Base-by-base conservation (phyloP, 2,797 vertebrate species). In the Lithobates sylvaticus region DNA sequence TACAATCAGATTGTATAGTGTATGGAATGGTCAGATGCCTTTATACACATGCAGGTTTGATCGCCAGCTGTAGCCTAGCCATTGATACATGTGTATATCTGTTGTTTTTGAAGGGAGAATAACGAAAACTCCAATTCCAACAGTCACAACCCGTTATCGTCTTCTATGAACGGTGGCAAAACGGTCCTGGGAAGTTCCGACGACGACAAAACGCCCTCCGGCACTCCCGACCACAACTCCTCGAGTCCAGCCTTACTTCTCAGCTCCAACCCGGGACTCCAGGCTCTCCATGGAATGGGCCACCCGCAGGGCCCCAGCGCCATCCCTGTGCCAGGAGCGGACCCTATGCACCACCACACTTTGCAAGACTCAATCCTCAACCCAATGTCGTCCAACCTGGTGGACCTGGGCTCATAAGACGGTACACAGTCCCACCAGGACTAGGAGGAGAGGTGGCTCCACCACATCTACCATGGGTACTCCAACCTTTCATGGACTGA, bases 311-410 rank as follows among this genome's bases (percentile, higher is more conserved):
- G 97, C 73, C 98, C 98, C 89, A 99, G 97, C 89, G 98, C 98
- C 78, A 96, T 99, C 89, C 97, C 97, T 0, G 97, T 99, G 67
- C 96, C 97, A 29, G 95, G 95, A 84, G 89, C 93, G 5, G 97
- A 99, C 89, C 94, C 97, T 36, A 94, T 98, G 94, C 98, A 98
- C 90, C 98, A 98, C 84, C 98, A 99, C 91, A 93, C 96, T 87
- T 94, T 99, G 95, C 98, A 99, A 90, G 98, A 99, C 96, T 96
- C 96, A 92, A 99, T 99, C 92, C 97, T 99, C 93, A 99, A 99
- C 94, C 96, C 97, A 91, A 99, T 99, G 98, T 98, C 98, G 76
- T 98, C 98, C 89, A 99, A 98, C 91, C 92, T 99, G 89, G 98
- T 99, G 89, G 98, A 99, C 93, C 95, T 99, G 72, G 98, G 98